A percentile compares a stretch with the other conserved stretches of the same genome.
Conservation (phyloP, 2,113 vertebrate species). For the Psammodynastes pulverulentus region DNA sequence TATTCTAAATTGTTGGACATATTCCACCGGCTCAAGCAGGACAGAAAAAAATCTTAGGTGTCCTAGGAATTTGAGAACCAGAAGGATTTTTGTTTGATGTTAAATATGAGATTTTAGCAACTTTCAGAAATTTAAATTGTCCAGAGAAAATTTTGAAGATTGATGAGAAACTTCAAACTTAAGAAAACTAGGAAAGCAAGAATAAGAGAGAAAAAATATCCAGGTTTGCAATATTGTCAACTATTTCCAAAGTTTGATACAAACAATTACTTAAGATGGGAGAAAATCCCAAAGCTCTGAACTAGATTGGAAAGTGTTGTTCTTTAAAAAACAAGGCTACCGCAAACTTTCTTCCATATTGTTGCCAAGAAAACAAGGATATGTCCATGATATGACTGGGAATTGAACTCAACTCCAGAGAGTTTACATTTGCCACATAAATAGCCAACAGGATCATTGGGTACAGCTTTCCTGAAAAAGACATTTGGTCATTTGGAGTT, state of each 20-base stretch:
- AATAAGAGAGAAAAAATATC: not conserved
- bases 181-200: not conserved
- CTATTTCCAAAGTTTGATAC: not conserved
- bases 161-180: not conserved
- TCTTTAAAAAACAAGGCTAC: not conserved
- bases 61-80: not conserved
- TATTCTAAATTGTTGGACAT: not conserved
- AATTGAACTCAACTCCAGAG: not conserved
- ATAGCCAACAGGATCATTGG: not conserved
- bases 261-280: not conserved
- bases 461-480: not conserved
- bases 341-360: not conserved
- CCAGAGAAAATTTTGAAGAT: not conserved
- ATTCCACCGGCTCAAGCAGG: not conserved
- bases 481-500: not conserved
- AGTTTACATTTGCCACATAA: not conserved
- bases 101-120: not conserved
- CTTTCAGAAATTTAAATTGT: not conserved
- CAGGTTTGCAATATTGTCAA: not conserved
- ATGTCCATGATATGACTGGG: not conserved
- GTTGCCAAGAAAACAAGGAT: not conserved
- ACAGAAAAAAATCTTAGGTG: too few species aligned
- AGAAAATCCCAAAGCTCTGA: not conserved
- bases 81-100: not conserved
- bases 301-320: not conserved